Base-by-base conservation (phyloP, 2,797 vertebrate genomes). In the Muraenolepis orangiensis region DNA sequence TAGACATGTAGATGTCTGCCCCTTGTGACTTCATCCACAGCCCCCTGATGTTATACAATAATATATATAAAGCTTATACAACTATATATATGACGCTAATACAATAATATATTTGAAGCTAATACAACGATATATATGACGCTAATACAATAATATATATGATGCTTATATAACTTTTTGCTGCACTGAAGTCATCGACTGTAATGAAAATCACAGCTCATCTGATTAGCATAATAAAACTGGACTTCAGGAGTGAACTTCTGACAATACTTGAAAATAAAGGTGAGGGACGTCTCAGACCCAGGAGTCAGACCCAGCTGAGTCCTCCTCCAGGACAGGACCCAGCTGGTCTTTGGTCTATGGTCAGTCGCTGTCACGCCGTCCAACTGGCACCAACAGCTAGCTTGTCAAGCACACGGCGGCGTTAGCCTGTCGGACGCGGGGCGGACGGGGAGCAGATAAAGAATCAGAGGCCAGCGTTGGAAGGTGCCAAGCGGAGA, bases 401-500 rank as follows among this genome's bases (percentile, higher is more conserved):
- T 7, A n/a, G 46, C 46, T 18, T 57, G 46, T 57, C 46, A 57
- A 57, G 23, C 20, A 46, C 42, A 46, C 20, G 1, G 46, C 46
- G 23, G 46, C 46, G 7, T 23, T 8, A 57, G 46, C 46, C 46
- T 57, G 5, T 51, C 42, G 16, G 6, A 13, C 1, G 2, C 40
- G 36, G 1, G 14, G 40, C 40, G n/a, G 51, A 26, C 10, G 42
- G 42, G 42, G 16, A 26, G 57, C 57, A 64, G 57, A 88, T 85
- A 84, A 12, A 64, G 14, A 80, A 78, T 69, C 75, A 74, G 73
- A 78, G 70, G 70, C 40, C 75, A 74, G 79, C 46, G 66, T 81
- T 77, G 80, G 72, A 87, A 77, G 86, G 85, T 93, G 90, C 75
- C 79, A 51, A 57, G 75, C 70, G 80, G 82, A 87, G 92, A 94